Evolutionary conservation across 2,888 invertebrate species (phyloP).

Genomic region (Napeogenes sylphis): DNA sequence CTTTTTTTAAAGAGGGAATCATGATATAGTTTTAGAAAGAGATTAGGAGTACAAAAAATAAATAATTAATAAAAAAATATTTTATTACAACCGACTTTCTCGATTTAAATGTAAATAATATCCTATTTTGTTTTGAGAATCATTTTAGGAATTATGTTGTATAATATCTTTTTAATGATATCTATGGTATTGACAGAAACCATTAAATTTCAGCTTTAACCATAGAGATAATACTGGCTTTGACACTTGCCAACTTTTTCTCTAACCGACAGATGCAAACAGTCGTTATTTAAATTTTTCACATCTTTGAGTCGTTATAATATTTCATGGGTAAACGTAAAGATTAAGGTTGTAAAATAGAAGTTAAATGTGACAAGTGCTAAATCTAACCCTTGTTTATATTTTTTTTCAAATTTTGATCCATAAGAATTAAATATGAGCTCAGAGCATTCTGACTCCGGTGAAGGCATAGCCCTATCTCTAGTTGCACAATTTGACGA

Average conservation of each 20-base stretch:
- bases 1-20: no score
- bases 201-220: neutral
- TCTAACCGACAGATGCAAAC: slow-evolving; percentile 15
- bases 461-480: slow-evolving; percentile 70
- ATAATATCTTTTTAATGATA: no score
- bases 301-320: slow-evolving; percentile 16
- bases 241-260: slow-evolving; percentile 9
- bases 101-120: no score
- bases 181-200: neutral
- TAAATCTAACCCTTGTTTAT: slow-evolving; percentile 2
- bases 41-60: no score
- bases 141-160: no score
- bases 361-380: slow-evolving; percentile 33
- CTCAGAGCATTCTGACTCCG: slow-evolving; percentile 64
- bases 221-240: slow-evolving; percentile 8
- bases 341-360: slow-evolving; percentile 10
- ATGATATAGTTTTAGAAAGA: no score
- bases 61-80: no score
- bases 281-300: slow-evolving; percentile 38
- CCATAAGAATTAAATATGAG: slow-evolving; percentile 47
- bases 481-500: slow-evolving; percentile 85
- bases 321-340: slow-evolving; percentile 6
- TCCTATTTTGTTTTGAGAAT: no score
- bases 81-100: no score
- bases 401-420: slow-evolving; percentile 3